Evolutionary conservation across 2,113 vertebrate species (phyloP).

Genomic region (Hepsetus odoe): DNA sequence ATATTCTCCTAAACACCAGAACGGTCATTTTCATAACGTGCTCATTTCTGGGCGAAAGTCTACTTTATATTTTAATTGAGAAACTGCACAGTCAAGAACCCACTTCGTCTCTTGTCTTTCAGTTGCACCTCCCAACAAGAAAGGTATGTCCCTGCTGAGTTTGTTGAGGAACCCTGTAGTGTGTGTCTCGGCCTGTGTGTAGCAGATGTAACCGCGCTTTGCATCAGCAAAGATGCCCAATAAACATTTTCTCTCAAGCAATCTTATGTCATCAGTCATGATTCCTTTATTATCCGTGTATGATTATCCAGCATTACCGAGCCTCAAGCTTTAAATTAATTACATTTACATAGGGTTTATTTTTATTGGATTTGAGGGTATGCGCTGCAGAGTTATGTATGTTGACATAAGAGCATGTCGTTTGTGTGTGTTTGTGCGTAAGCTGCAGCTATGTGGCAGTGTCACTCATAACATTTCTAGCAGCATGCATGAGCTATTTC

Average conservation of each 20-base stretch:
- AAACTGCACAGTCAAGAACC: slow-evolving; percentile 11
- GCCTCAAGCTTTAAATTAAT: neutral
- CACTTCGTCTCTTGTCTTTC: slow-evolving; percentile 68
- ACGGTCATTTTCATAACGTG: too few species aligned
- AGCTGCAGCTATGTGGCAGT: slow-evolving; percentile 11
- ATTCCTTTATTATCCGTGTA: neutral
- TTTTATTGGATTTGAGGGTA: neutral
- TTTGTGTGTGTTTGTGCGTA: slow-evolving; percentile 6
- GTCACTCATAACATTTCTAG: slow-evolving; percentile 17
- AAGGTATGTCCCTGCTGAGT: slow-evolving; percentile 67
- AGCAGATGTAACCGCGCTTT: neutral
- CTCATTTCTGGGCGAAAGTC: neutral
- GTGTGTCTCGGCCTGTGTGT: slow-evolving; percentile 23
- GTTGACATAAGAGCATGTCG: slow-evolving; percentile 18
- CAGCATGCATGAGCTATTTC: slow-evolving; percentile 30
- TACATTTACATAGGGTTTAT: neutral
- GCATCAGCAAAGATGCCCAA: neutral
- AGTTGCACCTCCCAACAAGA: slow-evolving; percentile 71
- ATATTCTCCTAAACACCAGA: too few species aligned
- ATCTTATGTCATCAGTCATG: slow-evolving; percentile 9
- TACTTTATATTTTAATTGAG: neutral
- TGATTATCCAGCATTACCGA: too few species aligned
- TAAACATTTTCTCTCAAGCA: neutral
- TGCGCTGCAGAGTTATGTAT: neutral
- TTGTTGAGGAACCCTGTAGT: slow-evolving; percentile 24